Conservation (phyloP, 2,888 invertebrate species). For the Mamestra brassicae region DNA sequence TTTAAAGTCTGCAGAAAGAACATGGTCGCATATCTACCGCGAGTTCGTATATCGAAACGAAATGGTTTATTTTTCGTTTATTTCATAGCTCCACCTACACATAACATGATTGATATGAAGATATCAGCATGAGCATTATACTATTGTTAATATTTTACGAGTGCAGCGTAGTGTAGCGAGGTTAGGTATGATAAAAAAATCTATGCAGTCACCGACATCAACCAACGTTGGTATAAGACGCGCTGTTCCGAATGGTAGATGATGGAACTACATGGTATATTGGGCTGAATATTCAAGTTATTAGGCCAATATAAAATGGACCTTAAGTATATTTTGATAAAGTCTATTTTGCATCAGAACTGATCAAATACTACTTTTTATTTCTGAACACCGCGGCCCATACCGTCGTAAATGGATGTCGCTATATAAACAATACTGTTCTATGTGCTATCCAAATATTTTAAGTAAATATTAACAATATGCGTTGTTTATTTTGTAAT, state of each 20-base stretch:
- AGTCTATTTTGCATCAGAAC: background rate
- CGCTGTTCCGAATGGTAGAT: conserved; percentile 1
- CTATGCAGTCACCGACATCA: conserved; percentile 29
- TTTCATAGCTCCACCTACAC: conserved; percentile 46
- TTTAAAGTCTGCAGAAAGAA: background rate
- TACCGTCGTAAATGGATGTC: conserved; percentile 22
- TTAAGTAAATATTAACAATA: conserved; percentile 63
- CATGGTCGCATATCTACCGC: background rate
- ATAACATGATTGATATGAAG: conserved; percentile 67
- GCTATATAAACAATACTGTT: conserved; percentile 44
- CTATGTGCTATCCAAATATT: conserved; percentile 63
- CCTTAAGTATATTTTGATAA: background rate
- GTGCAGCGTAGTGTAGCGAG: conserved; percentile 66
- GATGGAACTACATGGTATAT: background rate
- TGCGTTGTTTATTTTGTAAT: conserved; percentile 67
- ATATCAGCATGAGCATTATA: conserved; percentile 65
- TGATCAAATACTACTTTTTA: background rate
- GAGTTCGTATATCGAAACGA: background rate
- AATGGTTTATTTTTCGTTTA: conserved; percentile 2
- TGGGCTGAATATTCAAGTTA: background rate
- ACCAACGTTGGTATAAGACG: background rate
- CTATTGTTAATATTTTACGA: conserved; percentile 65
- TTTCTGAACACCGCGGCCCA: background rate
- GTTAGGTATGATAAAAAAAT: conserved; percentile 59
- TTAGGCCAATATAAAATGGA: background rate